phyloP scores from a whole-genome alignment of 1,140 invertebrate species.

The Campoletis sonorensis region DNA sequence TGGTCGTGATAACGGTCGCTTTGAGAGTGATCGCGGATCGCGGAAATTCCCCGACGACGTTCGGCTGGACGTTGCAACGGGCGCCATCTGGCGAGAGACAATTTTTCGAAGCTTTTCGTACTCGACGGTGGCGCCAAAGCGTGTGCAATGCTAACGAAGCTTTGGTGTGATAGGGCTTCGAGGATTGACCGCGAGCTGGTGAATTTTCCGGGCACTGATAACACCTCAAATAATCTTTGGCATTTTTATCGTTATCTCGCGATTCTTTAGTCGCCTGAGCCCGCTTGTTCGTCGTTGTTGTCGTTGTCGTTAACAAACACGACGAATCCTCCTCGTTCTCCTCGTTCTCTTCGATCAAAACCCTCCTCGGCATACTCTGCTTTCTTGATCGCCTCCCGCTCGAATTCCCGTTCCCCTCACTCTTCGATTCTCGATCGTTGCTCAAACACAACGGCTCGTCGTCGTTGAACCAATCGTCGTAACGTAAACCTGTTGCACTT shows the following conservation, averaged over 20 bases:
- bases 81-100: background rate
- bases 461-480: constrained; percentile 11
- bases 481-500: background rate
- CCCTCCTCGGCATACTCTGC: constrained; percentile 72
- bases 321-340: constrained; percentile 22
- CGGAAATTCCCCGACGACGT: constrained; percentile 9
- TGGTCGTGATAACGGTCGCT: constrained; percentile 59
- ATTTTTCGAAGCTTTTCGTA: constrained; percentile 18
- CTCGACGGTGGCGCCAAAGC: constrained; percentile 71
- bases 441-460: constrained; percentile 22
- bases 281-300: background rate
- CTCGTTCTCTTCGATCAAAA: constrained; percentile 52
- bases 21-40: constrained; percentile 56
- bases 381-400: constrained; percentile 70
- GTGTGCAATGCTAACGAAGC: constrained; percentile 73
- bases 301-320: constrained; percentile 26
- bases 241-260: background rate
- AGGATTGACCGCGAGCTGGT: constrained; percentile 48
- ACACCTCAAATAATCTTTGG: constrained; percentile 55
- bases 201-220: constrained; percentile 56
- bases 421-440: constrained; percentile 34
- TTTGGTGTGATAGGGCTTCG: constrained; percentile 72
- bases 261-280: background rate
- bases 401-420: background rate
- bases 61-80: background rate